Evolutionary conservation across 2,888 invertebrate genomes (phyloP).

Genomic region (Notodonta ziczac): DNA sequence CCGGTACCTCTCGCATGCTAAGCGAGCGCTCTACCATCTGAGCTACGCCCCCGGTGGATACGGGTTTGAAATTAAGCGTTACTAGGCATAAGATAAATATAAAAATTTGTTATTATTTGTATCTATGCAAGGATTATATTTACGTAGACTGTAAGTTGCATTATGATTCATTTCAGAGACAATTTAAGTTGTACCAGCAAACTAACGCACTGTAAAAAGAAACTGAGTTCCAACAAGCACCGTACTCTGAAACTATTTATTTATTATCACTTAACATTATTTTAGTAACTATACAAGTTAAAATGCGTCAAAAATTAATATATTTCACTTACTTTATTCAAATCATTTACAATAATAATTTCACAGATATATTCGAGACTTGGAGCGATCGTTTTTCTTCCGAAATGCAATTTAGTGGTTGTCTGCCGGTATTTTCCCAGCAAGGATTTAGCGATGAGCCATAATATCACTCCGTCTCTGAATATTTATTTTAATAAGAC

Average conservation of each 20-base stretch:
- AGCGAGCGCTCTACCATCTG: slow-evolving; percentile 86
- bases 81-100: background rate
- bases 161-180: too few species aligned
- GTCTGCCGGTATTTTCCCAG: slow-evolving; percentile 24
- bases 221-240: too few species aligned
- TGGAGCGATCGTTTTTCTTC: slow-evolving; percentile 34
- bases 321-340: too few species aligned
- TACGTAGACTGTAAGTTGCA: too few species aligned
- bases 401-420: slow-evolving; percentile 43
- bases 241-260: too few species aligned
- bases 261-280: too few species aligned
- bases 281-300: too few species aligned
- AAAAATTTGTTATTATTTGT: background rate
- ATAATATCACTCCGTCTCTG: slow-evolving; percentile 49
- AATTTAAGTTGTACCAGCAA: too few species aligned
- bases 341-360: background rate
- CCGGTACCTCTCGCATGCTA: slow-evolving; percentile 85
- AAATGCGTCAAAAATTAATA: too few species aligned
- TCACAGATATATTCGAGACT: slow-evolving; percentile 8
- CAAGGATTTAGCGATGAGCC: slow-evolving; percentile 41
- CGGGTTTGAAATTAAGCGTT: background rate
- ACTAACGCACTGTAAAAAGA: too few species aligned
- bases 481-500: slow-evolving; percentile 69
- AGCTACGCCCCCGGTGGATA: slow-evolving; percentile 78
- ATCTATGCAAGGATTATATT: too few species aligned